A percentile compares a stretch with the other conserved stretches of the same genome.
Conservation (phyloP, 2,888 invertebrate genomes). For the Thumatha senex region DNA sequence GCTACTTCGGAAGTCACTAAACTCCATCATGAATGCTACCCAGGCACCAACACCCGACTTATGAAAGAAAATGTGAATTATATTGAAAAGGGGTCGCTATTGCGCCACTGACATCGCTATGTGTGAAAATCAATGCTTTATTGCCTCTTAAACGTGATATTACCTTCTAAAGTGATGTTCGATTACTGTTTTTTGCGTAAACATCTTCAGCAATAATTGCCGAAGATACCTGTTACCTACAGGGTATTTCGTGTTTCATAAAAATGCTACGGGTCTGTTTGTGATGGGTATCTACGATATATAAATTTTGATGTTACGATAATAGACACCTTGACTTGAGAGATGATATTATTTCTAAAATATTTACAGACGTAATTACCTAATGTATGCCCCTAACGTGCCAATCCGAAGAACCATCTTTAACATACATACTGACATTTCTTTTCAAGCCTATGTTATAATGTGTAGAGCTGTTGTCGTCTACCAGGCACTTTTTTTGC, state of each 20-base stretch:
- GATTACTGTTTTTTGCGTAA: conserved; percentile 35
- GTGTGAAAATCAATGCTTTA: conserved; percentile 66
- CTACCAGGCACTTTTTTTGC: no score
- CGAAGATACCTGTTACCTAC: conserved; percentile 13
- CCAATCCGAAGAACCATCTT: no score
- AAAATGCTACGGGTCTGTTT: neutral
- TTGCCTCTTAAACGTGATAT: conserved; percentile 60
- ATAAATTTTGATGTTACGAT: no score
- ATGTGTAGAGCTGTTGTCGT: no score
- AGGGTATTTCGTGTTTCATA: no score
- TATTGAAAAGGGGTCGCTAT: conserved; percentile 73
- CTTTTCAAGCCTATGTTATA: no score
- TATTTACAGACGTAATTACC: no score
- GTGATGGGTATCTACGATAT: neutral
- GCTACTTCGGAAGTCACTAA: conserved; percentile 83
- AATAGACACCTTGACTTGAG: no score
- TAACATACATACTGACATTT: no score
- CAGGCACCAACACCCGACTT: conserved; percentile 67
- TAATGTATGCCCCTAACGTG: no score
- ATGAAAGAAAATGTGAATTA: conserved; percentile 77
- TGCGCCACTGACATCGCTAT: conserved; percentile 59
- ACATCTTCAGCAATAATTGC: conserved; percentile 47
- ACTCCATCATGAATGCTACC: conserved; percentile 77
- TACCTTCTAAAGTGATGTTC: conserved; percentile 44
- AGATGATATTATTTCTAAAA: no score